Evolutionary conservation across 1,140 invertebrate species (phyloP).

Genomic region (Brachionus rubens): DNA sequence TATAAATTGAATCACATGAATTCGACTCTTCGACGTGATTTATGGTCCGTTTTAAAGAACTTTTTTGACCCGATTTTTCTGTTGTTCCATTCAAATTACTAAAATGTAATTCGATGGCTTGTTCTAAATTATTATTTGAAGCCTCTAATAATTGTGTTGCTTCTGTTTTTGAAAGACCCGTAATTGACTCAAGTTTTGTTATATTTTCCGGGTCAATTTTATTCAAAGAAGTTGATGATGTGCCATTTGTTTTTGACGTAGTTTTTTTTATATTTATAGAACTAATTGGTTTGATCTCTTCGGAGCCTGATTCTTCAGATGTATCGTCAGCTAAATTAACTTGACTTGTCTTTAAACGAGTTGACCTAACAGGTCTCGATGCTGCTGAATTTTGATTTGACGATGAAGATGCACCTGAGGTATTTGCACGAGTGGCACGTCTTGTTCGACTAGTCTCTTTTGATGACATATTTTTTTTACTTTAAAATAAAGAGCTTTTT

Average conservation of each 20-base stretch:
- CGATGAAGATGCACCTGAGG: neutral
- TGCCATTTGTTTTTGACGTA: neutral
- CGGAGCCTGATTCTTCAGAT: neutral
- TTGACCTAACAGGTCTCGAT: neutral
- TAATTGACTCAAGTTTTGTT: slow-evolving; percentile 1
- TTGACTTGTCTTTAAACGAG: neutral
- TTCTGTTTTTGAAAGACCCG: slow-evolving; percentile 1
- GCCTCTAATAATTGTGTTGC: neutral
- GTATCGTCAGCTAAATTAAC: neutral
- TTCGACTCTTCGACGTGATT: slow-evolving; percentile 14
- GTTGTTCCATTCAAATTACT: neutral
- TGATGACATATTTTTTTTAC: no score
- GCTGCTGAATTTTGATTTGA: neutral
- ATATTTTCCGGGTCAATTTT: slow-evolving; percentile 23
- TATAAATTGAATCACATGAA: slow-evolving; percentile 1
- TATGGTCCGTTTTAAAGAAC: neutral
- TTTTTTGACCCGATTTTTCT: neutral
- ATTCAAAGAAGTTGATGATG: neutral
- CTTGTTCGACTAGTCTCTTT: neutral
- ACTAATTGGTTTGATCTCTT: slow-evolving; percentile 9
- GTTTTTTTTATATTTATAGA: neutral
- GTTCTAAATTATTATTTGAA: slow-evolving; percentile 24
- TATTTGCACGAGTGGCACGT: neutral
- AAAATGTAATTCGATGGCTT: slow-evolving; percentile 22
- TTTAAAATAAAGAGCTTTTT: no score